Conservation (phyloP, 1,140 invertebrate genomes). For the Cydia pomonella region DNA sequence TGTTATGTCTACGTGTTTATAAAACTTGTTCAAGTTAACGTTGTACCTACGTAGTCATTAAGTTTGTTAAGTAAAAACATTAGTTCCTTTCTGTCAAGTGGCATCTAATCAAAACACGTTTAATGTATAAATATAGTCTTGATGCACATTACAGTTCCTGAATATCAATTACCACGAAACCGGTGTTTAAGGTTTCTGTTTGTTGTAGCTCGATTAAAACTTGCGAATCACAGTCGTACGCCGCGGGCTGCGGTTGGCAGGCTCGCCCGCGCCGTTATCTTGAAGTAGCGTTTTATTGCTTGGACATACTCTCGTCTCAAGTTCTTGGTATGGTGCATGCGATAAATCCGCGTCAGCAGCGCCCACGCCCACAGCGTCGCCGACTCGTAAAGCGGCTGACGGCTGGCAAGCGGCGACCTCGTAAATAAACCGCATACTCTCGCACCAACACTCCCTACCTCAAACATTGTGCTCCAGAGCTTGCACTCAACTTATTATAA, state of each 20-base stretch:
- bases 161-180: background rate
- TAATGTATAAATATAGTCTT: background rate
- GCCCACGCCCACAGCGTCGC: slow-evolving; percentile 57
- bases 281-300: slow-evolving; percentile 59
- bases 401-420: slow-evolving; percentile 52
- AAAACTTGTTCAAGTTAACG: too few species aligned
- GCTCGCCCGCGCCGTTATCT: slow-evolving; percentile 38
- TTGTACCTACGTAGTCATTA: too few species aligned
- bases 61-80: too few species aligned
- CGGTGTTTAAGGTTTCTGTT: background rate
- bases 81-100: too few species aligned
- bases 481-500: slow-evolving; percentile 25
- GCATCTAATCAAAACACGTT: too few species aligned
- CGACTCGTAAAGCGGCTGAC: slow-evolving; percentile 63
- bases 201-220: slow-evolving; percentile 41
- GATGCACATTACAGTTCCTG: background rate
- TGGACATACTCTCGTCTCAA: slow-evolving; percentile 44
- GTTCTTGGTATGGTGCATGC: slow-evolving; percentile 45
- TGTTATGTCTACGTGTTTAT: too few species aligned
- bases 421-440: slow-evolving; percentile 55
- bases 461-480: slow-evolving; percentile 19
- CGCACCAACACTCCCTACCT: slow-evolving; percentile 22
- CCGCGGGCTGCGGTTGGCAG: slow-evolving; percentile 37
- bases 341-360: slow-evolving; percentile 57
- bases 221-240: slow-evolving; percentile 44